phyloP scores from a whole-genome alignment of 2,888 invertebrate species.

The Crepidodera aurea region DNA sequence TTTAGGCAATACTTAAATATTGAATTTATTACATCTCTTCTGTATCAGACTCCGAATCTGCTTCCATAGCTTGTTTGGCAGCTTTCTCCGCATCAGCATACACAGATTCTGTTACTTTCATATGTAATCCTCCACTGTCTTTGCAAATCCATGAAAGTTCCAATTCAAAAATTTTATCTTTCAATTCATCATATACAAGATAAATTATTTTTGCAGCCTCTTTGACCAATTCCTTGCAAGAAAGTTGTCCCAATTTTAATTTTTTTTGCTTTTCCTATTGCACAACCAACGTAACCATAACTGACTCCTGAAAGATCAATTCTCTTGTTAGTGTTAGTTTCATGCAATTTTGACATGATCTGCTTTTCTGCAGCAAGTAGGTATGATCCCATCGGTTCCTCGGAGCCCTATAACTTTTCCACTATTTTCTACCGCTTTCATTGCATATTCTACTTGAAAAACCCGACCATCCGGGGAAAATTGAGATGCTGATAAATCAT shows the following conservation, averaged over 20 bases:
- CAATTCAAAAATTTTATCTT: slow-evolving; percentile 94
- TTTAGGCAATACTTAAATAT: slow-evolving; percentile 9
- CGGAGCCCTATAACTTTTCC: slow-evolving; percentile 95
- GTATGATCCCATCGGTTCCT: slow-evolving; percentile 95
- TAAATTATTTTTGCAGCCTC: slow-evolving; percentile 95
- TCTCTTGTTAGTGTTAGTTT: slow-evolving; percentile 88
- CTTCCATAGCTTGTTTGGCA: slow-evolving; percentile 89
- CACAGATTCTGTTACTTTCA: slow-evolving; percentile 78
- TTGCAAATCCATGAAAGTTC: slow-evolving; percentile 95
- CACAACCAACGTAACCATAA: slow-evolving; percentile 95
- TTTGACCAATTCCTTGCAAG: slow-evolving; percentile 86
- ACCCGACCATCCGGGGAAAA: slow-evolving; percentile 99
- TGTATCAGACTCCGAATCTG: slow-evolving; percentile 85
- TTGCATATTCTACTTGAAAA: slow-evolving; percentile 99
- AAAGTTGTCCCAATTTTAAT: slow-evolving; percentile 84
- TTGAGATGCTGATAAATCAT: slow-evolving; percentile 99
- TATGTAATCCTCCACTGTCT: slow-evolving; percentile 80
- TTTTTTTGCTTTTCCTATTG: slow-evolving; percentile 98
- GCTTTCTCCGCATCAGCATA: slow-evolving; percentile 86
- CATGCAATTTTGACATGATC: slow-evolving; percentile 91
- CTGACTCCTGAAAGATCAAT: slow-evolving; percentile 97
- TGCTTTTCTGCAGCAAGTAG: slow-evolving; percentile 98
- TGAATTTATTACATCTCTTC: slow-evolving; percentile 74
- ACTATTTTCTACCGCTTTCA: slow-evolving; percentile 91
- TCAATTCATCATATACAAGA: slow-evolving; percentile 90